Base-by-base conservation (phyloP, 2,113 vertebrate species). In the Hydropotes inermis region DNA sequence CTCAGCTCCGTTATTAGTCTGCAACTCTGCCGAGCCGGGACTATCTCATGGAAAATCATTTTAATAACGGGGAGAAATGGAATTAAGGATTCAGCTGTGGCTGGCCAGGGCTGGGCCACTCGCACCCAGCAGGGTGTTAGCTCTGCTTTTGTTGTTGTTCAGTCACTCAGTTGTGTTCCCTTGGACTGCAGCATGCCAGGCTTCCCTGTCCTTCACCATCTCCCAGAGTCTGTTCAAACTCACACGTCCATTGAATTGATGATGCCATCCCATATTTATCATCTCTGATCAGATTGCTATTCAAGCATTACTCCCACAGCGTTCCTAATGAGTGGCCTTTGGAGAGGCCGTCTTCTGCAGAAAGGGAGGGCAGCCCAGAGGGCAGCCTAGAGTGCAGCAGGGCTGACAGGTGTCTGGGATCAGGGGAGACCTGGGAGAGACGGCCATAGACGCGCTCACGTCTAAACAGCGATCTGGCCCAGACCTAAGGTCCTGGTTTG, bases 11-110 rank as follows among this genome's bases (percentile, higher is more conserved):
- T 97, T 67, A 57, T 90, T 39, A 78, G 50, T 88, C 82, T 78
- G 52, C 14, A 47, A 54, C 89, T 87, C 52, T 7, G 14, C 89
- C 36, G 79, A 89, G 58, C 47, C 23, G 28, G 52, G 45, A 50
- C 52, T 95, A 55, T 96, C 85, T 96, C 81, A 21, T 54, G 57
- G 81, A 93, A 94, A 84, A 96, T 94, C 94, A 95, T 89, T 97
- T 97, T 95, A 98, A 96, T 96, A 96, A 97, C 92, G 3, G 16
- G 87, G 50, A 85, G 67, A 94, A 97, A 96, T 61, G 82, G 94
- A 94, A 83, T 91, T 64, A 93, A 96, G 85, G 47, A 33, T 85
- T 3, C 33, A 78, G 60, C 84, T 87, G 45, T 0, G 14, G 43
- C 55, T 21, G 79, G 70, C 87, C 16, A 17, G 82, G 28, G 23